phyloP scores from a whole-genome alignment of 2,888 invertebrate species.

The Drosophila gaucha region DNA sequence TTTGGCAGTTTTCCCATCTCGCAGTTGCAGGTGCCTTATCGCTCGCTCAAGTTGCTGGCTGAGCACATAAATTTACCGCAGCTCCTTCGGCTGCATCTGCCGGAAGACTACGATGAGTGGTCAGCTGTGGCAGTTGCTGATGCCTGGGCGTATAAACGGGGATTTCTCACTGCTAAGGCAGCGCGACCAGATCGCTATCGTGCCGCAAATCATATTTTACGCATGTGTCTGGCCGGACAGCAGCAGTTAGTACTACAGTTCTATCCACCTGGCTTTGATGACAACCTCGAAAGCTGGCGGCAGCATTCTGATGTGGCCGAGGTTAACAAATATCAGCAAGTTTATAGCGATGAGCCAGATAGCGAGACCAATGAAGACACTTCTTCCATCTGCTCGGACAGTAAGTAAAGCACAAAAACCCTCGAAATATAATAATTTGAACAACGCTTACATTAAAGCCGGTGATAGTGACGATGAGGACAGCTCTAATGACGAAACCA shows the following conservation, averaged over 20 bases:
- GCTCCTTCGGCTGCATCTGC: conserved; percentile 90
- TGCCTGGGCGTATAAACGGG: conserved; percentile 95
- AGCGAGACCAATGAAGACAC: conserved; percentile 74
- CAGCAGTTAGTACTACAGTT: conserved; percentile 92
- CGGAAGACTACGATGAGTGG: conserved; percentile 90
- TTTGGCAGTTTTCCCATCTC: conserved; percentile 98
- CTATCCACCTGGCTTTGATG: conserved; percentile 89
- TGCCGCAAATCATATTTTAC: conserved; percentile 94
- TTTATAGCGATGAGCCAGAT: conserved; percentile 52
- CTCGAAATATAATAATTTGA: background rate
- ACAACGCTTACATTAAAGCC: conserved; percentile 53
- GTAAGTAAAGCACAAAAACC: conserved; percentile 48
- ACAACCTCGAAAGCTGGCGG: conserved; percentile 84
- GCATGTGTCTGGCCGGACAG: conserved; percentile 95
- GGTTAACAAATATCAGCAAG: conserved; percentile 80
- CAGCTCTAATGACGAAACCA: conserved; percentile 81
- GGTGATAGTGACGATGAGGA: conserved; percentile 71
- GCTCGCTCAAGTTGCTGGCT: conserved; percentile 90
- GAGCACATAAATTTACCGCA: conserved; percentile 89
- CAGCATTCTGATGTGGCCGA: conserved; percentile 76
- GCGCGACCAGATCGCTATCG: conserved; percentile 94
- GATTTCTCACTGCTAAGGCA: conserved; percentile 93
- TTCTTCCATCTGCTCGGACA: conserved; percentile 78
- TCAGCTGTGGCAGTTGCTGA: conserved; percentile 95
- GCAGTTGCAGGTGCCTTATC: conserved; percentile 95